Base-by-base conservation (phyloP, 2,888 invertebrate genomes). In the Dicranocentrus wangi region DNA sequence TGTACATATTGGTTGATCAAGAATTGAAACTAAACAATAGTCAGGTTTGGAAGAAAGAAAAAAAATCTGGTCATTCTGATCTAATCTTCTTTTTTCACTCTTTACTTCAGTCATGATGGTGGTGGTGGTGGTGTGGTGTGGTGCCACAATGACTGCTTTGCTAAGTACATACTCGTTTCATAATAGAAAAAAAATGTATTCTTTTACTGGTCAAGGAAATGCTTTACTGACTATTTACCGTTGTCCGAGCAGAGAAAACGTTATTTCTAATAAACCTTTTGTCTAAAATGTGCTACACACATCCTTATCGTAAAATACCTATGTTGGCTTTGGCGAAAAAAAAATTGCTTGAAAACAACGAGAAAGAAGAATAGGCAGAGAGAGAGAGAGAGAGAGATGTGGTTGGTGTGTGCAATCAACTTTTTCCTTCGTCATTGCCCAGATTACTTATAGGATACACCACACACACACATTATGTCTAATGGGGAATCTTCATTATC, bases 161-260 rank as follows among this genome's bases (percentile, higher is more conserved):
- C 43, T 43, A 43, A 42, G 21, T 3, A 1, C 39, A 27, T 28
- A 28, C 28, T 47, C 42, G n/a, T 61, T 72, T 72, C 42, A 51
- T 63, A 61, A 27, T 58, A 28, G 1, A 66, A 55, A 32, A 53
- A 65, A 53, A 21, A 23, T n/a, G 2, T 39, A 63, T 53, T 43
- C 55, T 61, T 70, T 75, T 68, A 60, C 71, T 81, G 76, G 76
- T 81, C 81, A 76, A 76, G 81, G 81, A 81, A 81, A 81, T 81
- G 66, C 68, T 81, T 71, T 71, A 60, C 76, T 76, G 60, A 66
- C 65, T 65, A 55, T 69, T 43, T 81, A 81, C 81, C 81, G 81
- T 81, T 81, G 65, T 66, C 43, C 58, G 55, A 81, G 51, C 51
- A 25, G 60, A 69, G 55, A 81, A 81, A 81, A 81, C 81, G 75